Percentiles rank a stretch among this genome's conserved stretches.
Conservation (phyloP, 2,888 invertebrate genomes). For the Drosophila bunnanda region DNA sequence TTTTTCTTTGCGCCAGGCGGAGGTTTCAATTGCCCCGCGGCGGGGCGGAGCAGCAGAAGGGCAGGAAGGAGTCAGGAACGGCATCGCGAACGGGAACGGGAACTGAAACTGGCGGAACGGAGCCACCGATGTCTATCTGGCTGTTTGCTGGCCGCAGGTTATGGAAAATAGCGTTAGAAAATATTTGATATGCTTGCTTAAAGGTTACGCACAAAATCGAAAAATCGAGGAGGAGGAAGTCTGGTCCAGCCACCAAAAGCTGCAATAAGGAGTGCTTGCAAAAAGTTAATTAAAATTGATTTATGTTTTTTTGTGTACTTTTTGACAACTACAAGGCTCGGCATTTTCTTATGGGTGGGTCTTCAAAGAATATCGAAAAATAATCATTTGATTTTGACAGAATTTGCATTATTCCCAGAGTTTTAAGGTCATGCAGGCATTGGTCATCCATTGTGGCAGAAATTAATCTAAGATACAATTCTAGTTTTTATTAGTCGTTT, state of each 20-base stretch:
- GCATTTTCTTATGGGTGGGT: background rate
- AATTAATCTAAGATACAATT: too few species aligned
- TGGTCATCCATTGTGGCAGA: too few species aligned
- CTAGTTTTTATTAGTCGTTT: too few species aligned
- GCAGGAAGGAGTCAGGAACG: slow-evolving; percentile 27
- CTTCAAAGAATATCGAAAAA: background rate
- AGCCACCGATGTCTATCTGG: slow-evolving; percentile 40
- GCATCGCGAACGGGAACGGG: slow-evolving; percentile 32
- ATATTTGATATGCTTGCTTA: slow-evolving; percentile 33
- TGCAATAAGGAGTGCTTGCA: background rate
- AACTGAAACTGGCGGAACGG: slow-evolving; percentile 28
- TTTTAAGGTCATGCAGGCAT: too few species aligned
- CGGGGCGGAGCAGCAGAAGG: slow-evolving; percentile 20
- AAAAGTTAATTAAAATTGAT: slow-evolving; percentile 7
- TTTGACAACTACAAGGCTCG: background rate
- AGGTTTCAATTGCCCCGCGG: slow-evolving; percentile 71
- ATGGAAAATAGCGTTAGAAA: slow-evolving; percentile 32
- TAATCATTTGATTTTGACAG: background rate
- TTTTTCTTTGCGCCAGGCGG: slow-evolving; percentile 30
- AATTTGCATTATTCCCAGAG: background rate
- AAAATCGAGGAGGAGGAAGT: slow-evolving; percentile 22
- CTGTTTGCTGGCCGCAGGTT: slow-evolving; percentile 38
- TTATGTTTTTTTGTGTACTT: background rate
- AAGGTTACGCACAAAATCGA: slow-evolving; percentile 27
- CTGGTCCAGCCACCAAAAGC: background rate